Base-by-base conservation (phyloP, 2,888 invertebrate species). In the Hymenopus coronatus region DNA sequence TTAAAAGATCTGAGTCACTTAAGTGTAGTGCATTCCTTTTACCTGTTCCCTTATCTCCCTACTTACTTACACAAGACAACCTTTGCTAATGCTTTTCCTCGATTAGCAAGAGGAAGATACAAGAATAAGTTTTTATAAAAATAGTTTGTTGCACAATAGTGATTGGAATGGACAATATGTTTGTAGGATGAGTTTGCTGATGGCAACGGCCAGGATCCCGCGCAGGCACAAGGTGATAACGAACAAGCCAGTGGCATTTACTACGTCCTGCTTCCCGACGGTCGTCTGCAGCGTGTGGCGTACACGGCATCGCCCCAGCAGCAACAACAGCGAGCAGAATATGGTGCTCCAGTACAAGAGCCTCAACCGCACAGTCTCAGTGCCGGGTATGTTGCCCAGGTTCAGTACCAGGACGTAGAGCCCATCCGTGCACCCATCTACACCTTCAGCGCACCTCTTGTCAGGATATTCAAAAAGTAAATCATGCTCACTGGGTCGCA, bases 341-440 rank as follows among this genome's bases (percentile, higher is more conserved):
- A 27, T 15, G 28, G 28, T 9, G 89, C 83, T 8, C 85, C 89
- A 7, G 85, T 88, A 82, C 33, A 82, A 8, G 85, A 86, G 4
- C 86, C 84, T 20, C 83, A 89, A 54, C 85, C 88, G 30, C 28
- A 83, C 27, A 27, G 83, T 83, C 89, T 33, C 27, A 83, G n/a
- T 46, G 85, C 85, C 6, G 90, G 90, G 20, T 91, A 90, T 83
- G 89, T 90, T 15, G 90, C 91, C 82, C 91, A 91, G 83, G 89
- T 91, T 25, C 91, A 91, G 85, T 91, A 91, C 89, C 89, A 91
- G 89, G 91, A 91, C 82, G 91, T 91, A 3, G 91, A 91, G 40
- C 91, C 91, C 20, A 91, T 91, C 86, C 89, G 90, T 20, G 90
- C 91, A 28, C 91, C 91, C 20, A 89, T 91, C 84, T 91, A 91